A percentile compares a stretch with the other conserved stretches of the same genome.
Conservation (phyloP, 2,797 vertebrate species). For the Orientallactaga sibirica region DNA sequence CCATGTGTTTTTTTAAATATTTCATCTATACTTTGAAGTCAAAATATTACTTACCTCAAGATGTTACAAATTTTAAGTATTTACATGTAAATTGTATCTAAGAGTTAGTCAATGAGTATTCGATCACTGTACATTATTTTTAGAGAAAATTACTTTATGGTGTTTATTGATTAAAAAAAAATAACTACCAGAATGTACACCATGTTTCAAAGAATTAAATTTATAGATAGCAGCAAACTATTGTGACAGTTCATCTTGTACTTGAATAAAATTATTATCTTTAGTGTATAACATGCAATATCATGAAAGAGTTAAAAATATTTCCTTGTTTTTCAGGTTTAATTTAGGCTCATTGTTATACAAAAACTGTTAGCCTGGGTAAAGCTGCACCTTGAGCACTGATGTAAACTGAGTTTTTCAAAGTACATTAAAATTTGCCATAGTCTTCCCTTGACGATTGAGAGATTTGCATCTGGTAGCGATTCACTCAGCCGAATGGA, state of each 20-base stretch:
- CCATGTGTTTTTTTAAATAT: not conserved
- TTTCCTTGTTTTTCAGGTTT: constrained; percentile 90
- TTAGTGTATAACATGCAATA: constrained; percentile 74
- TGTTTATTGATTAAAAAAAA: constrained; percentile 58
- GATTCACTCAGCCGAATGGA: constrained; percentile 95
- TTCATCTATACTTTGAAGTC: constrained; percentile 8
- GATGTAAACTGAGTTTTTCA: constrained; percentile 99
- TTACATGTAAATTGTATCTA: not conserved
- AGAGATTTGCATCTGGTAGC: constrained; percentile 98
- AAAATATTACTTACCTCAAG: not conserved
- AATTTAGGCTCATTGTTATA: constrained; percentile 93
- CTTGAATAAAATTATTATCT: constrained; percentile 68
- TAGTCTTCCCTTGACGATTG: constrained; percentile 94
- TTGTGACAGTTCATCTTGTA: constrained; percentile 53
- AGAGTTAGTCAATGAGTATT: constrained; percentile 2
- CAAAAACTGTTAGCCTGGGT: constrained; percentile 95
- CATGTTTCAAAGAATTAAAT: constrained; percentile 71
- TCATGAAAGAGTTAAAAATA: constrained; percentile 89
- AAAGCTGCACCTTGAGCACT: constrained; percentile 94
- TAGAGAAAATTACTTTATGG: constrained; percentile 40
- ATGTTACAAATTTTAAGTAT: constrained; percentile 22
- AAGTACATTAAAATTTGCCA: constrained; percentile 99
- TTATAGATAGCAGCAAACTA: constrained; percentile 57
- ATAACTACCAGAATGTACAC: not conserved
- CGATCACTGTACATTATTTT: not conserved